Conservation (phyloP, 2,797 vertebrate species). For the Centroberyx gerrardi region DNA sequence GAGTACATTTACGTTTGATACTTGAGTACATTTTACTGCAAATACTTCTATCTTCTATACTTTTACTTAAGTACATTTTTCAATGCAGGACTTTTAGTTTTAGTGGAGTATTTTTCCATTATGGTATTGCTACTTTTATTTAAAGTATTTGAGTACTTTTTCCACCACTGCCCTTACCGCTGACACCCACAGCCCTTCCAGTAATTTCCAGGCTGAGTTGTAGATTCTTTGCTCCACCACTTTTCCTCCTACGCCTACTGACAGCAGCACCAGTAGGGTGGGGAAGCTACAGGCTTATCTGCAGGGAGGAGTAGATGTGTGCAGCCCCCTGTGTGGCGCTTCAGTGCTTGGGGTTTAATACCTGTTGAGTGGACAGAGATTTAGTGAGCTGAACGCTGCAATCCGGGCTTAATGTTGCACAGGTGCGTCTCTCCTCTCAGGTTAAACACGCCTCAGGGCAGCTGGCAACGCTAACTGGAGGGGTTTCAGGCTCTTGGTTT, state of each 20-base stretch:
- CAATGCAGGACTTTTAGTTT: no score
- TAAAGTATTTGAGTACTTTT: no score
- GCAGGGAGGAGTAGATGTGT: slow-evolving; percentile 52
- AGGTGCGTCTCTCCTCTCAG: slow-evolving; percentile 63
- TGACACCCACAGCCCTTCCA: slow-evolving; percentile 6
- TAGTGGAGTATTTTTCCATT: no score
- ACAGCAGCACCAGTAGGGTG: slow-evolving; percentile 23
- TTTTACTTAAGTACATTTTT: no score
- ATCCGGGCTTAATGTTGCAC: slow-evolving; percentile 73
- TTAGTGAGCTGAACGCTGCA: slow-evolving; percentile 67
- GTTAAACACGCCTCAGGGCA: slow-evolving; percentile 67
- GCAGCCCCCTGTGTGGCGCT: slow-evolving; percentile 52
- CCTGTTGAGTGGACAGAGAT: slow-evolving; percentile 81
- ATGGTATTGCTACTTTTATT: no score
- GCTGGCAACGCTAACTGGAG: slow-evolving; percentile 59
- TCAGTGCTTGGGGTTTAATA: slow-evolving; percentile 72
- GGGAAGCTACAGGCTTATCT: slow-evolving; percentile 54
- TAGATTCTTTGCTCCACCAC: slow-evolving; percentile 10
- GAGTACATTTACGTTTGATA: no score
- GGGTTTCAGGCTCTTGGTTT: slow-evolving; percentile 33
- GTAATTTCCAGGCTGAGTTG: slow-evolving; percentile 52
- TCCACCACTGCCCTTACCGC: slow-evolving; percentile 2
- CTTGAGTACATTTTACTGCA: no score
- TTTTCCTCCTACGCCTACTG: slow-evolving; percentile 39
- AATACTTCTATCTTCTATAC: no score